These are phyloP conservation scores for Athrips mouffetella DNA, from an alignment of 2,888 invertebrate species.

Conservation along the genomic window DNA sequence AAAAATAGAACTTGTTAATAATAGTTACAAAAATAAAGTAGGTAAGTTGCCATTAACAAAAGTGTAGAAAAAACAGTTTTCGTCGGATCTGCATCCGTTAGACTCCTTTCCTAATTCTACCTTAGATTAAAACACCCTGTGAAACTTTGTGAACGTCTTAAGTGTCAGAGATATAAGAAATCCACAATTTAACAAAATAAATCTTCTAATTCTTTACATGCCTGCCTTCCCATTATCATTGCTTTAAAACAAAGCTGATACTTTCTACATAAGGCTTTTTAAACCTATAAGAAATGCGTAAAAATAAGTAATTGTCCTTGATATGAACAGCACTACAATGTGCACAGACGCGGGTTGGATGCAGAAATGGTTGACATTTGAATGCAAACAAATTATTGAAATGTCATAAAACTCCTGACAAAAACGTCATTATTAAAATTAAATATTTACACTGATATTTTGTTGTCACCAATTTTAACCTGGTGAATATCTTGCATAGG, in stretches of 20 bases:
- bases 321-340: not conserved
- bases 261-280: not conserved
- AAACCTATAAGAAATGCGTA: too few species aligned
- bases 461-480: slow-evolving; percentile 71
- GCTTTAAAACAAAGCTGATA: not conserved
- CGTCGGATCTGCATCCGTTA: slow-evolving; percentile 31
- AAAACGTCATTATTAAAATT: slow-evolving; percentile 55
- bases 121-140: slow-evolving; percentile 76
- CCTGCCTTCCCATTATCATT: not conserved
- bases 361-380: slow-evolving; percentile 24
- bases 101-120: slow-evolving; percentile 64
- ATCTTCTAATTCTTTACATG: not conserved
- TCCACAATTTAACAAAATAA: slow-evolving; percentile 25
- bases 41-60: too few species aligned
- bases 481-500: slow-evolving; percentile 54
- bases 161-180: slow-evolving; percentile 35
- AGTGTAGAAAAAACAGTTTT: too few species aligned
- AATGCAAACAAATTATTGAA: slow-evolving; percentile 57
- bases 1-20: too few species aligned
- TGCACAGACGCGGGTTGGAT: not conserved
- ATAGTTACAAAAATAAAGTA: too few species aligned
- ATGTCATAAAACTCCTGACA: slow-evolving; percentile 40
- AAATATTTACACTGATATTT: slow-evolving; percentile 73
- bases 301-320: not conserved
- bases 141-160: slow-evolving; percentile 48